Percentiles rank a stretch among this genome's conserved stretches.
Evolutionary conservation across 2,797 vertebrate genomes (phyloP).

Genomic region (Pseudochirops cupreus): DNA sequence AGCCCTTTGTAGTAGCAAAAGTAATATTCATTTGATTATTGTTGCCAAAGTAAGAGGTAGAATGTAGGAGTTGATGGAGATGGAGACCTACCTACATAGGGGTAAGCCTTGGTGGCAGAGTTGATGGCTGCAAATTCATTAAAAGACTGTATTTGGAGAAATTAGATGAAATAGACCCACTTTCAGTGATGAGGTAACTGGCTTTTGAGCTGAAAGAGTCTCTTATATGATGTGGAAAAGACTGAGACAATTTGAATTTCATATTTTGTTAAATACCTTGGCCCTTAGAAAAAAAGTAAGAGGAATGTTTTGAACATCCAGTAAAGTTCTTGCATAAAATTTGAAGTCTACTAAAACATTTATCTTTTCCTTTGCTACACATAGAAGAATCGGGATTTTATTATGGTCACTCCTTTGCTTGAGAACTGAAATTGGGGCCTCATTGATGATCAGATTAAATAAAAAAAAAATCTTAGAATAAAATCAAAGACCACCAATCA

Average conservation of each 20-base stretch:
- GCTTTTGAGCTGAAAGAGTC: not conserved
- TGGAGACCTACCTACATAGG: not conserved
- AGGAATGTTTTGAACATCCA: not conserved
- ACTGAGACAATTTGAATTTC: not conserved
- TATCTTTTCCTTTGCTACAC: not conserved
- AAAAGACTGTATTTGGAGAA: not conserved
- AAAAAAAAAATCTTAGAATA: not conserved
- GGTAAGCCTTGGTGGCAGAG: not conserved
- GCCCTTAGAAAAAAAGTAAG: not conserved
- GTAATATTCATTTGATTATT: not conserved
- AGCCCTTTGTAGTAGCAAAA: not conserved
- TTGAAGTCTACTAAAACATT: not conserved
- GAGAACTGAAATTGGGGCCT: not conserved
- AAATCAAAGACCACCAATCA: not conserved
- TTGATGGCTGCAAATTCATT: not conserved
- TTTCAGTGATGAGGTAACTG: not conserved
- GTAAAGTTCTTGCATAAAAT: not conserved
- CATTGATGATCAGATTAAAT: not conserved
- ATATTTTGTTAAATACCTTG: not conserved
- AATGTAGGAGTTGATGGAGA: not conserved
- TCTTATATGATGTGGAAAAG: not conserved
- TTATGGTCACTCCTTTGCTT: not conserved
- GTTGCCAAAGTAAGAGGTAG: not conserved
- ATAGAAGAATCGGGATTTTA: not conserved
- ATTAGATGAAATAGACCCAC: not conserved